A percentile compares a stretch with the other conserved stretches of the same genome.
These are phyloP conservation scores for Beroe ovata DNA, from an alignment of 37 sponge, comb jelly and placozoan species.

Conservation along the genomic window DNA sequence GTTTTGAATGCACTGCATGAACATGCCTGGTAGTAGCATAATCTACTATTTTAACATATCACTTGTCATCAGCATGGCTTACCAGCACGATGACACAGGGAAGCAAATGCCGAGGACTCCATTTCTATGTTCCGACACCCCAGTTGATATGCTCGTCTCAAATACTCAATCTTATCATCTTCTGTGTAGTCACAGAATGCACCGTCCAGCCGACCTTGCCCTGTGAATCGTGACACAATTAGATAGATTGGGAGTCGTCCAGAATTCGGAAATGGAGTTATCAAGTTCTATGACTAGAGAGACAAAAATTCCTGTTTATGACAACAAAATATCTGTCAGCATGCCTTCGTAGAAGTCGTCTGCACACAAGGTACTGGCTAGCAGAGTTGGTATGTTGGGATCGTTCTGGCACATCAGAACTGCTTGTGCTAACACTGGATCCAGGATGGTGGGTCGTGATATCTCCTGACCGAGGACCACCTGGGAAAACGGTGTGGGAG, in stretches of 20 bases:
- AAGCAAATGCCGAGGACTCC: constrained; percentile 83
- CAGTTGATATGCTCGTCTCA: constrained; percentile 68
- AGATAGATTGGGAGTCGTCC: neutral
- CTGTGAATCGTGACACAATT: constrained; percentile 67
- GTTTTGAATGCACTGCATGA: no score
- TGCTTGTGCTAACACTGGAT: constrained; percentile 76
- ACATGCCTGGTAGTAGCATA: no score
- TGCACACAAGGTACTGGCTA: constrained; percentile 89
- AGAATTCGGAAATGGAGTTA: no score
- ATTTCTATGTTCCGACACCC: constrained; percentile 95
- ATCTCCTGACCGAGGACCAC: constrained; percentile 79
- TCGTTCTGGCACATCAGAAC: constrained; percentile 72
- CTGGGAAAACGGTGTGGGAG: no score
- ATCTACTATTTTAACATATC: no score
- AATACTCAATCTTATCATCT: constrained; percentile 77
- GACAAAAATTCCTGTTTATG: no score
- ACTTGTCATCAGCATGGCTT: no score
- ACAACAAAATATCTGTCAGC: no score
- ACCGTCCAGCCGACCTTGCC: constrained; percentile 93
- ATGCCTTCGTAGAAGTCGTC: constrained; percentile 98
- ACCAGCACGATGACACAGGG: constrained; percentile 76
- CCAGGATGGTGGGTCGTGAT: constrained; percentile 72
- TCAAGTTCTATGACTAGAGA: no score
- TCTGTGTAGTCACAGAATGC: constrained; percentile 82
- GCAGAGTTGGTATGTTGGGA: constrained; percentile 65